Conservation (phyloP, 2,888 invertebrate species). For the Dasypolia templi region DNA sequence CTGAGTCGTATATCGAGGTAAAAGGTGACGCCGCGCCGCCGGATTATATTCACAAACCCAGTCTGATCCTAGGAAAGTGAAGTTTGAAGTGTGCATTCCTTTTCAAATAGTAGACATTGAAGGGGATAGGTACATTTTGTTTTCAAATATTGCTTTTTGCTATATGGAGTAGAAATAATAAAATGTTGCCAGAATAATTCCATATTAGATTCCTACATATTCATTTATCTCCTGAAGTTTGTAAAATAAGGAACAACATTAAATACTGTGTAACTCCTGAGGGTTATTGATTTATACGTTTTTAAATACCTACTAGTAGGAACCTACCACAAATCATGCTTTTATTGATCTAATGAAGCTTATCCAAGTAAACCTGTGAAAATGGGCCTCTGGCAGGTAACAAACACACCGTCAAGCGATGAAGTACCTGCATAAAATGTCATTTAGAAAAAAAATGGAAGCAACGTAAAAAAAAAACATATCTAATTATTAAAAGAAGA, state of each 20-base stretch:
- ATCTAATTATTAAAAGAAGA: neutral
- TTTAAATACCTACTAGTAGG: neutral
- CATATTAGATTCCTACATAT: neutral
- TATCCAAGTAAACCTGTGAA: neutral
- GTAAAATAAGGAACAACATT: neutral
- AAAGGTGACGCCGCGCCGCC: neutral
- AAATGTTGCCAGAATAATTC: too few relatives aligned
- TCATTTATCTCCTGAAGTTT: neutral
- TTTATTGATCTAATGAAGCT: neutral
- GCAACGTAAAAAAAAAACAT: neutral
- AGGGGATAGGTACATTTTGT: neutral
- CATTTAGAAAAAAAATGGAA: neutral
- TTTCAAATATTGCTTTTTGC: neutral
- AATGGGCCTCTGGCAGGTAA: neutral
- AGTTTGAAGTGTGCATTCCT: constrained; percentile 17
- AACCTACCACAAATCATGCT: neutral
- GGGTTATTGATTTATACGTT: neutral
- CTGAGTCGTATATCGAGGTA: neutral
- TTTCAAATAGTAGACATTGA: constrained; percentile 8
- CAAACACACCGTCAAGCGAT: neutral
- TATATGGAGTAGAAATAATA: neutral
- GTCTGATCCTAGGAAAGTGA: constrained; percentile 17
- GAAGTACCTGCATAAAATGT: neutral
- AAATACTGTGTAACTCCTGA: neutral
- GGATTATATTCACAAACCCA: constrained; percentile 11